phyloP scores from a whole-genome alignment of 2,797 vertebrate genomes.

The Microchirus variegatus region DNA sequence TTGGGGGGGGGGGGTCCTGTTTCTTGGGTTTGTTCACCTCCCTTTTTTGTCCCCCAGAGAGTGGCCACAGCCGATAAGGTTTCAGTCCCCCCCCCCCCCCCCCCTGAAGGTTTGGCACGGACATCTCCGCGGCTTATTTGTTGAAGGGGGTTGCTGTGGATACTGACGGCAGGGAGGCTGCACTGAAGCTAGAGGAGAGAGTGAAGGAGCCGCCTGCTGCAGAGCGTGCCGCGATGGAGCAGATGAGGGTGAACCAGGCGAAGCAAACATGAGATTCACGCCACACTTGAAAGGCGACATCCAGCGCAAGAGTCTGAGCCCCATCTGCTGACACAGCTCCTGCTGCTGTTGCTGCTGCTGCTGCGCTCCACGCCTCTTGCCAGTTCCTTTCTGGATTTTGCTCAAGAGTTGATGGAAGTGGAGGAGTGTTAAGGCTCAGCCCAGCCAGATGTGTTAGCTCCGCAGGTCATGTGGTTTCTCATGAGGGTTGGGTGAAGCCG shows the following conservation, averaged over 20 bases:
- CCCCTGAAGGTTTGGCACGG: constrained; percentile 79
- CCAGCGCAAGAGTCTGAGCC: constrained; percentile 53
- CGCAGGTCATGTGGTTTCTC: constrained; percentile 71
- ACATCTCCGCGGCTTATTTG: constrained; percentile 89
- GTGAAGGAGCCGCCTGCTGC: constrained; percentile 65
- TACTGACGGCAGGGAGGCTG: constrained; percentile 79
- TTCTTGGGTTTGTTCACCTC: constrained; percentile 46
- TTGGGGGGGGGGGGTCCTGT: constrained; percentile 50
- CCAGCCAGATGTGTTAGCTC: constrained; percentile 63
- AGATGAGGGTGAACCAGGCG: constrained; percentile 59
- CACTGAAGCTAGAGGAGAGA: constrained; percentile 67
- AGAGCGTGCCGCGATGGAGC: constrained; percentile 61
- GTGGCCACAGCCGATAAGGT: constrained; percentile 67
- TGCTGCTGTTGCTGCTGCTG: constrained; percentile 28
- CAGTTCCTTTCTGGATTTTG: constrained; percentile 47
- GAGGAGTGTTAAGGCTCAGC: constrained; percentile 34
- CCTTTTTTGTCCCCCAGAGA: constrained; percentile 45
- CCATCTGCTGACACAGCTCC: constrained; percentile 24
- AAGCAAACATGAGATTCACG: constrained; percentile 68
- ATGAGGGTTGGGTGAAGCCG: constrained; percentile 71
- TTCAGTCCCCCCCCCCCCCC: constrained; percentile 78
- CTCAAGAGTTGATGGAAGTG: constrained; percentile 54
- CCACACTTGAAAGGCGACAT: constrained; percentile 67
- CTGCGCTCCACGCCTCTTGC: constrained; percentile 31
- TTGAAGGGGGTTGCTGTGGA: constrained; percentile 95